phyloP scores from a whole-genome alignment of 2,888 invertebrate species.

The Lymantria dispar region DNA sequence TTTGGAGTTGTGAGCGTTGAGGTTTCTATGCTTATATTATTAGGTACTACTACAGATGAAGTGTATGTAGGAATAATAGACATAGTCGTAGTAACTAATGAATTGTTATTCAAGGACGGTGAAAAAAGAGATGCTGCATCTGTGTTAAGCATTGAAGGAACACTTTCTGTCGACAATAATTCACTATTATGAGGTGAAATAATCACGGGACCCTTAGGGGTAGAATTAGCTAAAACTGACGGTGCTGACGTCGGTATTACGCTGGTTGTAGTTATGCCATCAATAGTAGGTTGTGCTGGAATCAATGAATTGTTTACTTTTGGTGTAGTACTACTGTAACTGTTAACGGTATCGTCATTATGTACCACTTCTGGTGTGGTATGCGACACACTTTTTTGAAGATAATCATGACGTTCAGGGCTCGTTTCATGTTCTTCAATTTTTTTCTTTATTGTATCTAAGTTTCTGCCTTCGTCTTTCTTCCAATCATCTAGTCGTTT shows the following conservation, averaged over 20 bases:
- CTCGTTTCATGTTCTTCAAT: conserved; percentile 22
- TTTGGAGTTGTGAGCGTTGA: background rate
- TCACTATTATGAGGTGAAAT: background rate
- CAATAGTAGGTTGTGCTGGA: background rate
- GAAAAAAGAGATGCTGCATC: background rate
- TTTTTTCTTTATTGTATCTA: conserved; percentile 22
- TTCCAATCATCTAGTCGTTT: conserved; percentile 35
- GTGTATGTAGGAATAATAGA: background rate
- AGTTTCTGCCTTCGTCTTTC: conserved; percentile 28
- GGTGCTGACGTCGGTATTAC: too few species aligned
- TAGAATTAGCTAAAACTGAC: too few species aligned
- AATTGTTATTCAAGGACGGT: background rate
- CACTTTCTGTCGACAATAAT: background rate
- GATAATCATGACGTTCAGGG: background rate
- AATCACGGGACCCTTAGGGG: too few species aligned
- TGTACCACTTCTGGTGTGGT: background rate
- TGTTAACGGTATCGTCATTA: background rate
- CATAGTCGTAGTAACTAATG: background rate
- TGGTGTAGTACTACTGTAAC: background rate
- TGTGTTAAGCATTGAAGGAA: background rate
- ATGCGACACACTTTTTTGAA: background rate
- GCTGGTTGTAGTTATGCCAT: too few species aligned
- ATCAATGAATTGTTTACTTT: background rate
- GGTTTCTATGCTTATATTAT: background rate
- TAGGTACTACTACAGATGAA: background rate